Conservation (phyloP, 2,888 invertebrate species). For the Urechis unicinctus region DNA sequence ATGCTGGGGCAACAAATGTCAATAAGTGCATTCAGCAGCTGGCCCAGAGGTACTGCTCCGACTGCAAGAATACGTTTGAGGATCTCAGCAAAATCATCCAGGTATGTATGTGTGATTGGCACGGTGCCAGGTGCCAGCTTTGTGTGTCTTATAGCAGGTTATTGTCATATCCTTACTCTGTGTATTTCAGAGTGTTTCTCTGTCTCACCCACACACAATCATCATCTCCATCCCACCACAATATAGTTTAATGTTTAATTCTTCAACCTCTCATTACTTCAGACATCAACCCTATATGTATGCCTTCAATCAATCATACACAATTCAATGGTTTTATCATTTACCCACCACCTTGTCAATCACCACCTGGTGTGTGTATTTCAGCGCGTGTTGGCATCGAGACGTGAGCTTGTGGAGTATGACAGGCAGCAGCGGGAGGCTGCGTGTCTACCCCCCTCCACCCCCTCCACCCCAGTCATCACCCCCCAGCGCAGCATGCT, state of each 20-base stretch:
- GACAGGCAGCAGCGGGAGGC: conserved; percentile 60
- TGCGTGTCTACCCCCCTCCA: conserved; percentile 12
- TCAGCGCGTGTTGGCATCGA: conserved; percentile 80
- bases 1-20: conserved; percentile 52
- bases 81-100: conserved; percentile 69
- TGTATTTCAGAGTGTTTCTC: background rate
- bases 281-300: background rate
- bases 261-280: conserved; percentile 1
- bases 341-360: no score
- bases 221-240: background rate
- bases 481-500: background rate
- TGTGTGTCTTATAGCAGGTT: background rate
- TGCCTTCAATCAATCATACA: no score
- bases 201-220: background rate
- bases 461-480: conserved; percentile 8
- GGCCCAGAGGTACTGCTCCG: conserved; percentile 90
- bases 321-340: no score
- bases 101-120: conserved; percentile 29
- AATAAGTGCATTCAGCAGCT: conserved; percentile 89
- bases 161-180: background rate
- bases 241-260: background rate
- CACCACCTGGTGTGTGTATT: no score
- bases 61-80: conserved; percentile 90
- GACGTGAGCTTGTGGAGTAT: conserved; percentile 83
- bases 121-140: background rate